Base-by-base conservation (phyloP, 2,888 invertebrate species). In the Heliconius hortense region DNA sequence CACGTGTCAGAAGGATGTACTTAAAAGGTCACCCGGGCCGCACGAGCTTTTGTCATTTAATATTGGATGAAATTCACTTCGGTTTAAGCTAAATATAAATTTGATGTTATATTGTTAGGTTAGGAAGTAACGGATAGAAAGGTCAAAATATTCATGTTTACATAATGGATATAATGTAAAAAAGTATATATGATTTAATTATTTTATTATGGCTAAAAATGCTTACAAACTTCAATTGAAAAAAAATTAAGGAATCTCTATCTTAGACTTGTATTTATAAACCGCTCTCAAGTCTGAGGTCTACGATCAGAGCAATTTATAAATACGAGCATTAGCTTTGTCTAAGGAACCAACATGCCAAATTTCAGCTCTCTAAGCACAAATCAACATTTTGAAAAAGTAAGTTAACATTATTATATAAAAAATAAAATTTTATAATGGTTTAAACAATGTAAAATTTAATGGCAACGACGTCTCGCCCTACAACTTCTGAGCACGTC, bases 1-100 rank as follows among this genome's bases (percentile, higher is more conserved):
- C n/a, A n/a, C n/a, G n/a, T n/a, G n/a, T n/a, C n/a, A 53, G 69
- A 59, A 71, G 71, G 71, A 71, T 60, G 71, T 60, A 71, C 71
- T 71, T 59, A 71, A 60, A 71, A 71, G 71, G 60, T 71, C 60
- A 60, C 59, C 39, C 43, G 26, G 60, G 60, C 60, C 39, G 43
- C 43, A 43, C 60, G 43, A 71, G 59, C 71, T 71, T 71, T 71
- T 39, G 39, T 71, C 43, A 39, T 28, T 35, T 39, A 59, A 62
- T 60, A 59, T 39, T 71, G 60, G 39, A 21, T 60, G 10, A 60
- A 71, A 71, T 43, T 60, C 26, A 62, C 43, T 71, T 71, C 26
- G 4, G 13, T 62, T 43, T n/a, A 24, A 24, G 13, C 69, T n/a
- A 53, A 56, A 69, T 35, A 69, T 56, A 56, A 56, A 53, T 56